Evolutionary conservation across 1,140 invertebrate species (phyloP).

Genomic region (Ceratosolen solmsi): DNA sequence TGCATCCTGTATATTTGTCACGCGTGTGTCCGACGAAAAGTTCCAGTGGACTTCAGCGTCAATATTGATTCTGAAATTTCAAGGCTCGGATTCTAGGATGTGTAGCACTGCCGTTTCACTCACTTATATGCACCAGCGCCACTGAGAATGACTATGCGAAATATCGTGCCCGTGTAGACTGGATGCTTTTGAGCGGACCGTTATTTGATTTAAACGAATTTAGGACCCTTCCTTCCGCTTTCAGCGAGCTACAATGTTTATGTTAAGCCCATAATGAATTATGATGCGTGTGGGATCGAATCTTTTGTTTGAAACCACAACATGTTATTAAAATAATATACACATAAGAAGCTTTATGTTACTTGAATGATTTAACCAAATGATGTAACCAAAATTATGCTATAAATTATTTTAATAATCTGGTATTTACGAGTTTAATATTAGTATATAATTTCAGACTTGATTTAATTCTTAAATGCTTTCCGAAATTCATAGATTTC

Average conservation of each 20-base stretch:
- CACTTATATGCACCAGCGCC: slow-evolving; percentile 51
- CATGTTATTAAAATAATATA: too few species aligned
- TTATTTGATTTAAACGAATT: background rate
- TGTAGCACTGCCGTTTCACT: slow-evolving; percentile 35
- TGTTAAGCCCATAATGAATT: background rate
- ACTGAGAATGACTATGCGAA: background rate
- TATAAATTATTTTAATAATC: too few species aligned
- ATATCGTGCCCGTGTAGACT: background rate
- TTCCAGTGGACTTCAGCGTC: slow-evolving; percentile 70
- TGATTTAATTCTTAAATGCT: background rate
- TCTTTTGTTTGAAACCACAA: background rate
- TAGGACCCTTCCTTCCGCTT: background rate
- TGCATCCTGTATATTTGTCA: slow-evolving; percentile 72
- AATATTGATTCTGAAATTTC: slow-evolving; percentile 68
- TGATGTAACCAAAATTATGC: too few species aligned
- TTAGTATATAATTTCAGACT: background rate
- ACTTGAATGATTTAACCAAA: too few species aligned
- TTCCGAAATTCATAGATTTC: too few species aligned
- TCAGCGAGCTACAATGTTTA: background rate
- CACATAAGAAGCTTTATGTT: background rate
- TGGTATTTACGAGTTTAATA: too few species aligned
- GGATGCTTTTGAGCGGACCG: background rate
- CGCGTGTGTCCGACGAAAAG: slow-evolving; percentile 69
- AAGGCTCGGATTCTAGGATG: slow-evolving; percentile 1
- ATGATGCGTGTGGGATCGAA: background rate